A percentile compares a stretch with the other conserved stretches of the same genome.
Conservation (phyloP, 2,888 invertebrate species). For the Nemurella pictetii region DNA sequence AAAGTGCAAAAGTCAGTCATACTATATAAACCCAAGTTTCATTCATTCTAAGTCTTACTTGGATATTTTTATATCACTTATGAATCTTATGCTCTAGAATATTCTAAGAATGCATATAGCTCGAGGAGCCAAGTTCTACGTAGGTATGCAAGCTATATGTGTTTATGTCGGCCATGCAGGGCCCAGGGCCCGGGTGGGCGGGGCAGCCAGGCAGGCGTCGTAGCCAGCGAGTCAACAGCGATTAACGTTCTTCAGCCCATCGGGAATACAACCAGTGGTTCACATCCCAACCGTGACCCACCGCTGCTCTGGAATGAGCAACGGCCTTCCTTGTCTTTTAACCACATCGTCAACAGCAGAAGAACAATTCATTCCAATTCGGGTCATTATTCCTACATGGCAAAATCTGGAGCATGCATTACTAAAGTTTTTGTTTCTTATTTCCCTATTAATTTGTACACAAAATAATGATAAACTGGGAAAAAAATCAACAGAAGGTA, state of each 20-base stretch:
- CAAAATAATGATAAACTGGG: not conserved
- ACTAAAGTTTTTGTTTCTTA: not conserved
- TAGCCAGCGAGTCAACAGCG: not conserved
- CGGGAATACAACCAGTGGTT: conserved; percentile 45
- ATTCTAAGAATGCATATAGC: not conserved
- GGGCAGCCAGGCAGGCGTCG: not conserved
- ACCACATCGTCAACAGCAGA: not conserved
- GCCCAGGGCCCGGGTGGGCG: not conserved
- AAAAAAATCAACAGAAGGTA: not conserved
- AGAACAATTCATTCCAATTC: not conserved
- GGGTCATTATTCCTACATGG: not conserved
- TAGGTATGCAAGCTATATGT: not conserved
- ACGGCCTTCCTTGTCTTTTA: conserved; percentile 35
- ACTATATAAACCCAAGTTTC: conserved; percentile 27
- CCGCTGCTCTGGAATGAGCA: conserved; percentile 47
- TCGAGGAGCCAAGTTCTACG: not conserved
- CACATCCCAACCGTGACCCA: conserved; percentile 46
- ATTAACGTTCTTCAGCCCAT: conserved; percentile 45
- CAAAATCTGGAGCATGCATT: not conserved
- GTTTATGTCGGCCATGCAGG: not conserved
- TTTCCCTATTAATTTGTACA: not conserved
- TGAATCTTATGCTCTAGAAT: not conserved
- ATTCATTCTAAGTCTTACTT: conserved; percentile 34
- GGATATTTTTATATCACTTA: conserved; percentile 36
- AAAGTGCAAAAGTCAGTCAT: conserved; percentile 28